phyloP scores from a whole-genome alignment of 1,140 invertebrate genomes.

The Gonatopus flavifemur region DNA sequence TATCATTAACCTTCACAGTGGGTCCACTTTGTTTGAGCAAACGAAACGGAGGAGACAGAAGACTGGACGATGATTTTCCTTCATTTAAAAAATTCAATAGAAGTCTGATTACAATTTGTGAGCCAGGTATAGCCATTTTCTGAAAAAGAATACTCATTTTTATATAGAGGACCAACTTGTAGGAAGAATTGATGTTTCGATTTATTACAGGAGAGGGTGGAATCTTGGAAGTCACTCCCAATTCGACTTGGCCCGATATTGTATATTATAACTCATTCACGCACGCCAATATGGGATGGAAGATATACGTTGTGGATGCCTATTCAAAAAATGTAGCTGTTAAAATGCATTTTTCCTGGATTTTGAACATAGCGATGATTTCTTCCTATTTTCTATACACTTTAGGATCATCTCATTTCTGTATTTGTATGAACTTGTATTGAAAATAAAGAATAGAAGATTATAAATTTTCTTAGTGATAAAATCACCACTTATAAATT shows the following conservation, averaged over 20 bases:
- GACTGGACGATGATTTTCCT: constrained; percentile 76
- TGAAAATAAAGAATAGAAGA: too few relatives aligned
- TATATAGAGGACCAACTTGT: not conserved
- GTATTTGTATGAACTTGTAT: too few relatives aligned
- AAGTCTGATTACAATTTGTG: constrained; percentile 69
- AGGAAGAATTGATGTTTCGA: not conserved
- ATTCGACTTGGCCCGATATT: constrained; percentile 86
- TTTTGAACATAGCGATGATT: not conserved
- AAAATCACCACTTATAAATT: too few relatives aligned
- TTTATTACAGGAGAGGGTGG: constrained; percentile 64
- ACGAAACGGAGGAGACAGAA: constrained; percentile 68
- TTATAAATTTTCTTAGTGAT: too few relatives aligned
- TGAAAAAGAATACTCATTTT: not conserved
- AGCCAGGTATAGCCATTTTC: constrained; percentile 59
- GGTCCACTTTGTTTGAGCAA: constrained; percentile 77
- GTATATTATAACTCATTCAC: constrained; percentile 95
- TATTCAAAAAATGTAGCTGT: constrained; percentile 50
- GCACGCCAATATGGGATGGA: constrained; percentile 89
- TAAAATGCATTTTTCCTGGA: too few relatives aligned
- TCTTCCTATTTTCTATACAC: too few relatives aligned
- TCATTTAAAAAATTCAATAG: constrained; percentile 85
- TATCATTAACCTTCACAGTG: constrained; percentile 59
- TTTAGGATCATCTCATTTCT: too few relatives aligned
- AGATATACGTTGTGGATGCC: constrained; percentile 81
- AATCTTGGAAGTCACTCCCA: constrained; percentile 80